Conservation (phyloP, 1,140 invertebrate genomes). For the Holcopasites calliopsidis region DNA sequence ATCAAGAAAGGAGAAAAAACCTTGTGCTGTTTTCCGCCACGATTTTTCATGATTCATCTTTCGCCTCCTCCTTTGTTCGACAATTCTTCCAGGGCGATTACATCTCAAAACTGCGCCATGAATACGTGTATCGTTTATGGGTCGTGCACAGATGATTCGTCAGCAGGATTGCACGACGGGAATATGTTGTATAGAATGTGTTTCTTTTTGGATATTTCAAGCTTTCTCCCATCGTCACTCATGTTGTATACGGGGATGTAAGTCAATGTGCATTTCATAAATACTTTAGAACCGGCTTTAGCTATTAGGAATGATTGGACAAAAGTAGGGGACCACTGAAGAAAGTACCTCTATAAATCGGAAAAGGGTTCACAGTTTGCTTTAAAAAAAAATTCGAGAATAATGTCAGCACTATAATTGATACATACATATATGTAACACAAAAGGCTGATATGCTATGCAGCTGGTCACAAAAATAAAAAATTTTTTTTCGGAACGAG, state of each 20-base stretch:
- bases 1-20: not conserved
- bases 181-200: too few species aligned
- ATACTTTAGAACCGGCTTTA: too few species aligned
- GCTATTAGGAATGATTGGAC: too few species aligned
- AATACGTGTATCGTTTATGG: constrained; percentile 4
- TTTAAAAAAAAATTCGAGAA: too few species aligned
- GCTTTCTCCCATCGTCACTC: not conserved
- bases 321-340: too few species aligned
- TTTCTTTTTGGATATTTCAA: not conserved
- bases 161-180: not conserved
- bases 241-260: not conserved
- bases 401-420: too few species aligned
- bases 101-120: not conserved
- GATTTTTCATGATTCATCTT: constrained; percentile 33
- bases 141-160: constrained; percentile 7
- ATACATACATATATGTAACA: too few species aligned
- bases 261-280: not conserved
- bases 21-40: not conserved
- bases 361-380: too few species aligned
- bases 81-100: not conserved
- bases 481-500: too few species aligned
- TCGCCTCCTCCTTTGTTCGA: not conserved
- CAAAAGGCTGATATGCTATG: too few species aligned
- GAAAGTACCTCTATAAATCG: too few species aligned
- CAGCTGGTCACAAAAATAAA: too few species aligned